Base-by-base conservation (phyloP, 2,888 invertebrate genomes). In the Eulithis prunata region DNA sequence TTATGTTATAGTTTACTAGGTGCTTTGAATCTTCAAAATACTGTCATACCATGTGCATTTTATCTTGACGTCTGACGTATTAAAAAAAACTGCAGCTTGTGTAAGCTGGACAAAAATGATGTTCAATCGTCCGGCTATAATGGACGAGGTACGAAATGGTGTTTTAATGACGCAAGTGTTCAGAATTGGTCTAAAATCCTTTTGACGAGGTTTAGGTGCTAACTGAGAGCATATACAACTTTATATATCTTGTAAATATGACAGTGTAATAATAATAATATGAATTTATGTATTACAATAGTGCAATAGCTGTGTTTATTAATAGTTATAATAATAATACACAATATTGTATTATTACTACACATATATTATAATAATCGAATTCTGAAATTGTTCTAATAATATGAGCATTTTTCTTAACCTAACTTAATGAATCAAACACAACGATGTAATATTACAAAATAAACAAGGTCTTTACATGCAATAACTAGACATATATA, bases 171-270 rank as follows among this genome's bases (percentile, higher is more conserved):
- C 88, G 82, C 78, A 88, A 84, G 91, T 90, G 90, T 91, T 90
- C 91, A 90, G 80, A 81, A 84, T 74, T 88, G 89, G 83, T 91
- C 90, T 90, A 90, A 91, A 90, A 75, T 72, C 72, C 79, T 76
- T 80, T 78, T 80, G 80, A 75, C 83, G 84, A 85, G 79, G 80
- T 84, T 84, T 85, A 83, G 91, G 91, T 91, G 91, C 91, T 91
- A 91, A 76, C 76, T 74, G 77, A 75, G 77, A 81, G 80, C 77
- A 80, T 81, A 79, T 80, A 81, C 74, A 79, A 77, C 72, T 66
- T 64, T 70, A 66, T 72, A 73, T 66, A 65, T 61, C 54, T 21
- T 59, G 64, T 64, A 51, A 41, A 59, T 59, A 59, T 55, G 47
- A 57, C 41, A 58, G 36, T 59, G 59, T 68, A 47, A 21, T 21